A percentile compares a stretch with the other conserved stretches of the same genome.
These are phyloP conservation scores for Cairina moschata DNA, from an alignment of 2,113 vertebrate species.

Conservation along the genomic window DNA sequence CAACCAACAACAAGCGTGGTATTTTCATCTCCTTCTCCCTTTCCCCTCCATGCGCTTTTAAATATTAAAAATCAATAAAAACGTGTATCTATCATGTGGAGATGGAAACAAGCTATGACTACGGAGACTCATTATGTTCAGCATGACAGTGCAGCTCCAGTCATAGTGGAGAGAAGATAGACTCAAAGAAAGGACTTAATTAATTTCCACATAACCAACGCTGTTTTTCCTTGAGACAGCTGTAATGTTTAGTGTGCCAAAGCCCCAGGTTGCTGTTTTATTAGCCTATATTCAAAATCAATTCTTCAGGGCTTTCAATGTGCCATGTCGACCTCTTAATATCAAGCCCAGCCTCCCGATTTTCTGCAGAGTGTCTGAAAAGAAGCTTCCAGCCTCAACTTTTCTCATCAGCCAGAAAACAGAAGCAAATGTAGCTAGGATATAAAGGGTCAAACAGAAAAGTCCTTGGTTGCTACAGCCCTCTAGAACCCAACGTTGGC, in stretches of 20 bases:
- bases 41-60: neutral
- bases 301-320: conserved; percentile 44
- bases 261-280: conserved; percentile 23
- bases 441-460: too few relatives aligned
- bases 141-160: neutral
- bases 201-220: conserved; percentile 50
- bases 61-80: neutral
- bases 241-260: conserved; percentile 28
- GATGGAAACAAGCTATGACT: neutral
- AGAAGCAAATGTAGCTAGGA: too few relatives aligned
- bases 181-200: conserved; percentile 9
- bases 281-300: conserved; percentile 32
- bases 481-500: too few relatives aligned
- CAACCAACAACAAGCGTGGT: too few relatives aligned
- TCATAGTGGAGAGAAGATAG: neutral
- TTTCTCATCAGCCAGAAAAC: neutral
- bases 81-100: neutral
- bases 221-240: neutral
- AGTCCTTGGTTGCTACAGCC: too few relatives aligned
- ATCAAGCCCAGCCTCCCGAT: neutral
- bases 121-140: neutral
- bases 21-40: neutral
- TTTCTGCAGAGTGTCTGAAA: neutral
- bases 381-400: conserved; percentile 5
- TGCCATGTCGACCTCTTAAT: conserved; percentile 23